These are phyloP conservation scores for Coluber constrictor DNA, from an alignment of 2,797 vertebrate species.

Conservation along the genomic window DNA sequence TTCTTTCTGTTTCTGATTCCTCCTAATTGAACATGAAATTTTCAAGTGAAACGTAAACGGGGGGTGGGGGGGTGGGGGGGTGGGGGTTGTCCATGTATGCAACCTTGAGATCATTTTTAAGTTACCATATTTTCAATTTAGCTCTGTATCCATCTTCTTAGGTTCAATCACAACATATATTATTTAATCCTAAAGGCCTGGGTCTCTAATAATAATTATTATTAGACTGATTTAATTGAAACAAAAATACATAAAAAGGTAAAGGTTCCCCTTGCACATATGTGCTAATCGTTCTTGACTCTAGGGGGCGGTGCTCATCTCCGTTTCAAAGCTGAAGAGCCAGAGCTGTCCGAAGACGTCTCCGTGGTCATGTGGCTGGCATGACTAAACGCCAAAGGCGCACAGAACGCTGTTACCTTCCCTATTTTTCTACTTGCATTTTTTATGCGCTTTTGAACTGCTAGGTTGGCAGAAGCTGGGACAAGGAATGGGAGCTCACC, in stretches of 20 bases:
- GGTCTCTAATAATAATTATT: not conserved
- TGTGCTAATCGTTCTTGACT: too few species aligned
- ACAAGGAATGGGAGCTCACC: too few species aligned
- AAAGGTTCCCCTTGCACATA: too few species aligned
- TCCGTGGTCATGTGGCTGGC: too few species aligned
- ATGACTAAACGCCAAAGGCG: too few species aligned
- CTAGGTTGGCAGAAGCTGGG: too few species aligned
- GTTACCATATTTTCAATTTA: not conserved
- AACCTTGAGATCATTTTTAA: not conserved
- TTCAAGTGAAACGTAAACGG: not conserved
- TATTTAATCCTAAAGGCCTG: not conserved
- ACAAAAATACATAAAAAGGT: not conserved
- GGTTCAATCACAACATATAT: not conserved
- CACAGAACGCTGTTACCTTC: too few species aligned
- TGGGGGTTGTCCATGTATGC: fast-evolving
- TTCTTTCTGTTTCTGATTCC: not conserved
- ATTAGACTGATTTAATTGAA: not conserved
- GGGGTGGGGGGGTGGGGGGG: fast-evolving
- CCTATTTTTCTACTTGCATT: too few species aligned
- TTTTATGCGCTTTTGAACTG: too few species aligned
- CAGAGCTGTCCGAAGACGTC: too few species aligned
- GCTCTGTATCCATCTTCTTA: not conserved
- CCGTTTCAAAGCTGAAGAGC: too few species aligned
- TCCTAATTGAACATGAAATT: not conserved
- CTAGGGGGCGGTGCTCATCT: too few species aligned